Conservation (phyloP, 2,888 invertebrate genomes). For the Oscheius sp. region DNA sequence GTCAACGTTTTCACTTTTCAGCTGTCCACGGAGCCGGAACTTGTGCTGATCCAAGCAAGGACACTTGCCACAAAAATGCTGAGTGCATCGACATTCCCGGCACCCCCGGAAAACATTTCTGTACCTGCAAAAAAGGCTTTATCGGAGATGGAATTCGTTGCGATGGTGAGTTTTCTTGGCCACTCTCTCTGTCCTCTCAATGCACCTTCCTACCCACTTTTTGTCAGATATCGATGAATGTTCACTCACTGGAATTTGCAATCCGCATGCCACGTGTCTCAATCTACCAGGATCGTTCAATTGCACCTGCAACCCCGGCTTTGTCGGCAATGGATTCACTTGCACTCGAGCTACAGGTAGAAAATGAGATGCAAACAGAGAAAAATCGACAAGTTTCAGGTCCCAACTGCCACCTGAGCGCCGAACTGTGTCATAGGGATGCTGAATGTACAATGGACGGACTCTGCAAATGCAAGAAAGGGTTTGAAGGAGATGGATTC, state of each 20-base stretch:
- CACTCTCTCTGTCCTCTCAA: neutral
- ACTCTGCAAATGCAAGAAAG: conserved; percentile 54
- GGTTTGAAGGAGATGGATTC: conserved; percentile 63
- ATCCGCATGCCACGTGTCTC: conserved; percentile 78
- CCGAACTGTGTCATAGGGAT: conserved; percentile 56
- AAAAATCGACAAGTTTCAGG: conserved; percentile 34
- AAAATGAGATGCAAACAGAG: neutral
- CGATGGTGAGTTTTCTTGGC: conserved; percentile 59
- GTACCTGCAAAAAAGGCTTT: conserved; percentile 86
- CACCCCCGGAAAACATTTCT: conserved; percentile 75
- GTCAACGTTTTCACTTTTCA: conserved; percentile 34
- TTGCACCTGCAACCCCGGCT: conserved; percentile 77
- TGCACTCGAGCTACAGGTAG: conserved; percentile 37
- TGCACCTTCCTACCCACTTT: neutral
- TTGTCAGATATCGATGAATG: conserved; percentile 70
- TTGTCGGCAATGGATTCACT: conserved; percentile 58
- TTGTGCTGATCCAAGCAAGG: conserved; percentile 59
- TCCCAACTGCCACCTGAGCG: conserved; percentile 52
- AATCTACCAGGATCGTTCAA: conserved; percentile 82
- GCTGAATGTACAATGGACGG: conserved; percentile 57
- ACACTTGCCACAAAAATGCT: conserved; percentile 68
- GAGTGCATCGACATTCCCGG: conserved; percentile 67
- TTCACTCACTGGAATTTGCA: conserved; percentile 64
- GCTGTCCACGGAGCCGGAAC: conserved; percentile 62
- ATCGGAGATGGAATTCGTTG: conserved; percentile 81